phyloP scores from a whole-genome alignment of 1,140 invertebrate species.

The Metopolophium dirhodum region DNA sequence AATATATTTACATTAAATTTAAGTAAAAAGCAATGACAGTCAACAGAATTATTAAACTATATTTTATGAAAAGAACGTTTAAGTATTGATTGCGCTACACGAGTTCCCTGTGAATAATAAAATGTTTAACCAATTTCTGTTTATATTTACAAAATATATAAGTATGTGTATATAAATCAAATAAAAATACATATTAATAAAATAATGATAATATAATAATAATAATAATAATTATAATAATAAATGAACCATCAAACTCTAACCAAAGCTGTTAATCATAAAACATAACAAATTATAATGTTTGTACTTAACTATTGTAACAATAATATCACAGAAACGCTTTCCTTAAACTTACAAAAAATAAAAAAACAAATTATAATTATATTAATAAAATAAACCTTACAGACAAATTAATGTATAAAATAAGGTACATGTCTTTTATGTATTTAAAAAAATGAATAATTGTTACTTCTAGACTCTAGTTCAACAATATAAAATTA shows the following conservation, averaged over 20 bases:
- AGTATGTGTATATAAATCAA: background rate
- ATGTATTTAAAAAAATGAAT: conserved; percentile 21
- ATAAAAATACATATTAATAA: conserved; percentile 26
- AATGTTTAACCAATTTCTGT: background rate
- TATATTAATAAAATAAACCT: background rate
- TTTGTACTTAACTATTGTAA: conserved; percentile 38
- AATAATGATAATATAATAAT: background rate
- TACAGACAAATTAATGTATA: background rate
- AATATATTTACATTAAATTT: too few relatives aligned
- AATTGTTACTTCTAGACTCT: background rate
- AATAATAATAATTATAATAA: conserved; percentile 7
- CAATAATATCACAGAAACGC: conserved; percentile 44
- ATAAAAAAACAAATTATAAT: background rate
- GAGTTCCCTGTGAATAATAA: background rate
- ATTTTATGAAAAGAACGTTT: background rate
- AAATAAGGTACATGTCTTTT: conserved; percentile 17
- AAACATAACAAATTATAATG: conserved; percentile 41
- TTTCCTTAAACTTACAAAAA: background rate
- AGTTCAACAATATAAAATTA: background rate
- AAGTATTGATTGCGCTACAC: background rate
- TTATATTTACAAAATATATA: conserved; percentile 23
- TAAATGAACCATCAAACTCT: conserved; percentile 34
- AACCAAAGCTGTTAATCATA: conserved; percentile 22
- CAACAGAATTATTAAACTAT: background rate
- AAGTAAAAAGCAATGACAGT: too few relatives aligned